A percentile compares a stretch with the other conserved stretches of the same genome.
phyloP scores from a whole-genome alignment of 92 coral and sea anemone species.

The Palythoa grandiflora region DNA sequence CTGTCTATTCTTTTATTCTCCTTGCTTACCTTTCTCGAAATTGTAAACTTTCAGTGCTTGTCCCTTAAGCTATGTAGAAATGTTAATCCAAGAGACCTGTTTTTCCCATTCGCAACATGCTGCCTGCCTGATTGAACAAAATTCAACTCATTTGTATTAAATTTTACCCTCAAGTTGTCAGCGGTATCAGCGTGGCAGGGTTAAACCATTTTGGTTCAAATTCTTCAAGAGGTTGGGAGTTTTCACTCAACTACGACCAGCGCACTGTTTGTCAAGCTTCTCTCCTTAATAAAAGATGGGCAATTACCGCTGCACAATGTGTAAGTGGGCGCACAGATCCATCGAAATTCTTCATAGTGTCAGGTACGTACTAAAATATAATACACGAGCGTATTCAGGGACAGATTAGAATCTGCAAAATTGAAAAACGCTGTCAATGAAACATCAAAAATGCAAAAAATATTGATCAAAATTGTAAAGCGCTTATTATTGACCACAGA shows the following conservation, averaged over 20 bases:
- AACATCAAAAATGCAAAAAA: no score
- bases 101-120: no score
- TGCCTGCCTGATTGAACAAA: no score
- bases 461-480: no score
- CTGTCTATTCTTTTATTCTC: no score
- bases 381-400: background rate
- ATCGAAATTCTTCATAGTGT: background rate
- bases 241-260: conserved; percentile 13
- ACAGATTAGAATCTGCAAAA: no score
- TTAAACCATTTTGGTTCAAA: background rate
- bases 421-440: no score
- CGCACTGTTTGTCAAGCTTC: conserved; percentile 28
- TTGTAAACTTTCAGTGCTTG: no score
- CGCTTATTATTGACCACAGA: no score
- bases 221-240: background rate
- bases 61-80: no score
- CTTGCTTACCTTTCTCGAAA: no score
- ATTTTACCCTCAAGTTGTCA: background rate
- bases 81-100: no score
- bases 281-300: conserved; percentile 20
- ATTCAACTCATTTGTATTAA: background rate
- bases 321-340: conserved; percentile 10
- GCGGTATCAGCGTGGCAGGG: background rate
- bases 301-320: conserved; percentile 34
- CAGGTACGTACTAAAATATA: conserved; percentile 1